A percentile compares a stretch with the other conserved stretches of the same genome.
Evolutionary conservation across 2,113 vertebrate genomes (phyloP).

Genomic region (Tragelaphus buxtoni): DNA sequence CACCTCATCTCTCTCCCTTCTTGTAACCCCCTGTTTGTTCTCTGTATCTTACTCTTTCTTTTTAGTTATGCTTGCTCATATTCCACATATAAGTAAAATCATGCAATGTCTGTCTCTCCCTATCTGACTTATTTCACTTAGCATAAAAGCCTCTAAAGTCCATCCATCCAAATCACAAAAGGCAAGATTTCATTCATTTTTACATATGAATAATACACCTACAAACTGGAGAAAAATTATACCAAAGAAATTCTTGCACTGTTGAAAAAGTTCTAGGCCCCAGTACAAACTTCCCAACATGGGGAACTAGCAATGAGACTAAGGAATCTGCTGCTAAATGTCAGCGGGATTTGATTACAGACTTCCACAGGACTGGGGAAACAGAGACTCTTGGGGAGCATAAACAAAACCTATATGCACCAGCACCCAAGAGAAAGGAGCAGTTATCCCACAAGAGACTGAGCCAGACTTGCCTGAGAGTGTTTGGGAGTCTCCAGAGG

Average conservation of each 20-base stretch:
- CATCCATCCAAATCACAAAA: background rate
- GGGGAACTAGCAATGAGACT: background rate
- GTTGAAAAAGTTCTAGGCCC: background rate
- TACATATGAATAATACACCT: background rate
- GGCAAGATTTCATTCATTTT: background rate
- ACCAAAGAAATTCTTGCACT: background rate
- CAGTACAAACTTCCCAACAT: background rate
- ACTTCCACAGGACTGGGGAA: background rate
- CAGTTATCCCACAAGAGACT: background rate
- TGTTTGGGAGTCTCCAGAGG: background rate
- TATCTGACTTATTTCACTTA: background rate
- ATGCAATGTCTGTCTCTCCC: background rate
- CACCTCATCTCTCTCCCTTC: background rate
- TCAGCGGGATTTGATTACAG: background rate
- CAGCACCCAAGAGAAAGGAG: background rate
- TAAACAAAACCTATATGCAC: background rate
- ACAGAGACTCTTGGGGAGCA: background rate
- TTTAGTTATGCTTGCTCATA: background rate
- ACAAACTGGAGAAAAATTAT: background rate
- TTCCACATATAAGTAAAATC: background rate
- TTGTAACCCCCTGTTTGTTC: background rate
- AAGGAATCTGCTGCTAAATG: background rate
- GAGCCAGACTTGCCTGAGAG: accelerated
- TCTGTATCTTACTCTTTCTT: background rate
- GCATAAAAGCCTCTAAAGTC: background rate